Evolutionary conservation across 2,113 vertebrate species (phyloP).

Genomic region (Mirounga angustirostris): DNA sequence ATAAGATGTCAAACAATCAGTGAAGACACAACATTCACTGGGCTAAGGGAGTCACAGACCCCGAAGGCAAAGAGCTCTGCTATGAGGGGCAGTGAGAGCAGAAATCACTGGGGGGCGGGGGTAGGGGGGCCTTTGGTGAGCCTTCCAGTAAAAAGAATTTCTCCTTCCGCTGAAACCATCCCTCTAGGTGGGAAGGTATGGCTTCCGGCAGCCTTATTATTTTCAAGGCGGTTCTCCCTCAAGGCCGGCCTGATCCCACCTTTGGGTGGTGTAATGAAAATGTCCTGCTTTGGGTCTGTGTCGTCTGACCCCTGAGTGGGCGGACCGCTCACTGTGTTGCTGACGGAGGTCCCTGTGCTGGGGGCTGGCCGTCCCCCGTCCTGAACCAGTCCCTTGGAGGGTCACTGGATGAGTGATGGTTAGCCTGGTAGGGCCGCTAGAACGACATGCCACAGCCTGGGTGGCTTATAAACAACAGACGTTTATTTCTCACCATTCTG

Average conservation of each 20-base stretch:
- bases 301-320: background rate
- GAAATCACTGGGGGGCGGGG: fast-evolving
- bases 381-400: background rate
- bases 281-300: background rate
- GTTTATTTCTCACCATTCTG: background rate
- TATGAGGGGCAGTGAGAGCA: background rate
- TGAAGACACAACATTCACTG: background rate
- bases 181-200: background rate
- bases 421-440: background rate
- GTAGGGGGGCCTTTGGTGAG: fast-evolving
- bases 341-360: no score
- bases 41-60: background rate
- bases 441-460: background rate
- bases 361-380: background rate
- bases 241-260: background rate
- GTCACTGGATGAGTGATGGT: background rate
- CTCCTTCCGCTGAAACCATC: background rate
- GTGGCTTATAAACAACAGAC: background rate
- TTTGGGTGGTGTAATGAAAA: background rate
- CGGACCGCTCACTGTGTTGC: background rate
- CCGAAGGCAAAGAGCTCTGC: no score
- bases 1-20: background rate
- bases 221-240: background rate
- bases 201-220: background rate
- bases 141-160: background rate